Base-by-base conservation (phyloP, 2,888 invertebrate genomes). In the Onthophagus sagittarius region DNA sequence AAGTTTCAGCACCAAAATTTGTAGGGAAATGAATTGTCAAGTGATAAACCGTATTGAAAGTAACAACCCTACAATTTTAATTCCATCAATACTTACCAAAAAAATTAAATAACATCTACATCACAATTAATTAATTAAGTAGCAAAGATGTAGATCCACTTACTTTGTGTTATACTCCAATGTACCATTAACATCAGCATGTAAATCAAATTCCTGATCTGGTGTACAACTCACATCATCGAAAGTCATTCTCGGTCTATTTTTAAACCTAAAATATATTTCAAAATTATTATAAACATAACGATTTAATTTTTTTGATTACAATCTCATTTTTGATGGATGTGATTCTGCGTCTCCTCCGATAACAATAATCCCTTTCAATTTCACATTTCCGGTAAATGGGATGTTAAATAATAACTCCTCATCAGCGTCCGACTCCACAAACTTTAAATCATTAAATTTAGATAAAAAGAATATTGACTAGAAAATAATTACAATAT, bases 401-500 rank as follows among this genome's bases (percentile, higher is more conserved):
- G 98, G 98, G 81, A 99, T 95, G 84, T 98, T 98, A 83, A 99
- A 97, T 1, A 99, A 87, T 3, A 99, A 87, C 86, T 99, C 99
- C 85, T 95, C 95, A 86, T 99, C 99, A 0, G 91, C 93, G 89
- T 99, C 99, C 87, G 98, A 98, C 86, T 96, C 94, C 0, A 99
- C 98, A 89, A 88, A 96, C 97, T 98, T 84, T 53, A 53, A 53
- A 53, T 2, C 11, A 53, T 15, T 62, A 39, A 15, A 62, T 9
- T 67, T 15, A 53, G 32, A n/a, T n/a, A n/a, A n/a, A n/a, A n/a
- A n/a, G n/a, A n/a, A n/a, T n/a, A n/a, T n/a, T n/a, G n/a, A n/a
- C n/a, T n/a, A 32, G 53, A 67, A 39, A 72, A 62, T 67, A 11
- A 85, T 84, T 86, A 97, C 97, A 84, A 92, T 88, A 75, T 89